A percentile compares a stretch with the other conserved stretches of the same genome.
Conservation (phyloP, 2,113 vertebrate genomes). For the Geothlypis trichas region DNA sequence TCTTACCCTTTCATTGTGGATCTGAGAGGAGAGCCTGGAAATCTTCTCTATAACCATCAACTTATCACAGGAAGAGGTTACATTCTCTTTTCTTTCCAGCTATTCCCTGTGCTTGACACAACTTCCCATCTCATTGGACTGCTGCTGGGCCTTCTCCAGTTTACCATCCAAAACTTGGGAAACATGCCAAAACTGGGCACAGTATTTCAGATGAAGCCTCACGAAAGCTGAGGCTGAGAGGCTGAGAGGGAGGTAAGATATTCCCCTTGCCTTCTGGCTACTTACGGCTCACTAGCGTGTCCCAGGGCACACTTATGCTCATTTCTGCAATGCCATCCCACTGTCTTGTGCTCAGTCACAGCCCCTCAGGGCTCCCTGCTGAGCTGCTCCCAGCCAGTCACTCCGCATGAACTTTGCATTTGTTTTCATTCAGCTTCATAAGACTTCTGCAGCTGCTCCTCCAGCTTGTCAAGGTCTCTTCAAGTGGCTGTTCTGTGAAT, state of each 20-base stretch:
- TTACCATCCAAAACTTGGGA: background rate
- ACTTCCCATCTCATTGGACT: background rate
- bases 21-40: background rate
- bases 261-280: background rate
- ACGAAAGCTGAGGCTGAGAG: background rate
- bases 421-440: background rate
- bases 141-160: background rate
- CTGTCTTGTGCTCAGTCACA: background rate
- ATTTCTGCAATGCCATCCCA: background rate
- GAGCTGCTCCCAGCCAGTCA: background rate
- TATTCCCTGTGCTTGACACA: background rate
- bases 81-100: background rate
- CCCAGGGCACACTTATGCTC: background rate
- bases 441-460: background rate
- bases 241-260: background rate
- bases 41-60: background rate
- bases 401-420: background rate
- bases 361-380: background rate
- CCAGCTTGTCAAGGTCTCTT: background rate
- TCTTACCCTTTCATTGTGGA: background rate
- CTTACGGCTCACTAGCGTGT: background rate
- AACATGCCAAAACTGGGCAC: background rate
- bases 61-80: background rate
- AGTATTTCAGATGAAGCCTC: background rate
- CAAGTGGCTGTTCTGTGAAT: background rate